A percentile compares a stretch with the other conserved stretches of the same genome.
Conservation (phyloP, 2,888 invertebrate genomes). For the Drosophila peninsularis region DNA sequence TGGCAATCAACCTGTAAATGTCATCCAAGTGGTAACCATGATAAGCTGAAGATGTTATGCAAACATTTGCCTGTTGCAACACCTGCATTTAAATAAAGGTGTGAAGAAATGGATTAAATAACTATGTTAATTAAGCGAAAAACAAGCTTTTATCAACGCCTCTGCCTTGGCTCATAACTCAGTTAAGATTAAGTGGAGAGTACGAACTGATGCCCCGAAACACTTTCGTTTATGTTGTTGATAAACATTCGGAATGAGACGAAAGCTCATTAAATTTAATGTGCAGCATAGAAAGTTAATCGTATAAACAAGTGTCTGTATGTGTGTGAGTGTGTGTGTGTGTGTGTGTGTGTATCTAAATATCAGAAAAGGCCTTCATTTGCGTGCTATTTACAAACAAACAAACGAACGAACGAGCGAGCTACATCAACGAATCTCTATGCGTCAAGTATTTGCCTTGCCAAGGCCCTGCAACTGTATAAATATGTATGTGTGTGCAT, state of each 20-base stretch:
- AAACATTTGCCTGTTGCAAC: too few relatives aligned
- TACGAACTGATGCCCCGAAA: conserved; percentile 13
- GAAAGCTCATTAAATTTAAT: conserved; percentile 71
- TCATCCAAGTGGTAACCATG: not conserved
- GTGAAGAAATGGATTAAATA: not conserved
- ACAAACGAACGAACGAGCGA: conserved; percentile 32
- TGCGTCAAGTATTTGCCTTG: not conserved
- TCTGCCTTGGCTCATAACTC: conserved; percentile 4
- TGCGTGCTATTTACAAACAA: conserved; percentile 63
- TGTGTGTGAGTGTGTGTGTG: not conserved
- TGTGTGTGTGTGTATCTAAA: conserved; percentile 19
- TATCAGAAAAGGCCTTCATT: conserved; percentile 55
- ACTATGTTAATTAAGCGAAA: not conserved
- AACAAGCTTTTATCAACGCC: not conserved
- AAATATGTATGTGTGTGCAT: conserved; percentile 15
- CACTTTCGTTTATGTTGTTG: conserved; percentile 36
- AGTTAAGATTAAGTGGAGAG: conserved; percentile 13
- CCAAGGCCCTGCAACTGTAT: conserved; percentile 31
- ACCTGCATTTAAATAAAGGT: not conserved
- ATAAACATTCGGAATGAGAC: conserved; percentile 54
- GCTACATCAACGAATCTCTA: conserved; percentile 23
- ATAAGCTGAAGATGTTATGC: not conserved
- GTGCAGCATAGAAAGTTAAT: conserved; percentile 47
- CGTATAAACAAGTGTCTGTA: conserved; percentile 11
- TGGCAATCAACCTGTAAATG: not conserved